Evolutionary conservation across 2,888 invertebrate species (phyloP), one percentile per base, ranked within the genome.

Genomic region (Oscheius sp.): DNA sequence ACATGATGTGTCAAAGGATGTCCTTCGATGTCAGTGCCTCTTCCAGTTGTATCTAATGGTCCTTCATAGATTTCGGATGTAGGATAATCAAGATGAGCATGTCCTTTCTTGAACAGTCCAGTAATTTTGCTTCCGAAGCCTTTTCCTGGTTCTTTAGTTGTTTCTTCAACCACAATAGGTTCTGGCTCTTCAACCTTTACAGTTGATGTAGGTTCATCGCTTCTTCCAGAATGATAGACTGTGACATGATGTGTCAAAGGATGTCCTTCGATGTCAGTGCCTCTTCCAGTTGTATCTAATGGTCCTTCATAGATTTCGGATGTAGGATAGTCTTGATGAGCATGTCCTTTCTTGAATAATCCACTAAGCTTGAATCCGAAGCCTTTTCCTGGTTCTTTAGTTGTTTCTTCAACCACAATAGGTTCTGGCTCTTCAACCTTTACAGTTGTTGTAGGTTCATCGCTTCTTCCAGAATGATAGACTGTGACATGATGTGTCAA

Each of bases 311-410:
- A 50, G 50, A 6, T 50, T 26, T 50, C 50, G 22, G 22, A 24
- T 64, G 59, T 44, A 12, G 80, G 78, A 61, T 80, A 80, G 57
- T 78, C 80, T n/a, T 66, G 70, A 36, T 77, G 72, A 47, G 78
- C 70, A 24, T 71, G 51, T 33, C 73, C 67, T 49, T 67, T 72
- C 63, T 75, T 75, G 73, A 75, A 75, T 20, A 75, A 56, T 54
- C 75, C 74, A 44, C 72, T 68, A 45, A 75, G 51, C 68, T 75
- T 73, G 44, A 9, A 63, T 62, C 77, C 54, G 28, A 56, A 33
- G 20, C 33, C 36, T 28, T 61, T 59, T 5, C 47, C 28, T 38
- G 32, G 20, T 14, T 59, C 61, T 24, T 20, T 24, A 28, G 32
- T 26, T 20, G 28, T 61, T 14, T 38, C 30, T 51, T 24, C 30